Conservation (phyloP, 2,113 vertebrate species). For the Phylloscopus whistleri region DNA sequence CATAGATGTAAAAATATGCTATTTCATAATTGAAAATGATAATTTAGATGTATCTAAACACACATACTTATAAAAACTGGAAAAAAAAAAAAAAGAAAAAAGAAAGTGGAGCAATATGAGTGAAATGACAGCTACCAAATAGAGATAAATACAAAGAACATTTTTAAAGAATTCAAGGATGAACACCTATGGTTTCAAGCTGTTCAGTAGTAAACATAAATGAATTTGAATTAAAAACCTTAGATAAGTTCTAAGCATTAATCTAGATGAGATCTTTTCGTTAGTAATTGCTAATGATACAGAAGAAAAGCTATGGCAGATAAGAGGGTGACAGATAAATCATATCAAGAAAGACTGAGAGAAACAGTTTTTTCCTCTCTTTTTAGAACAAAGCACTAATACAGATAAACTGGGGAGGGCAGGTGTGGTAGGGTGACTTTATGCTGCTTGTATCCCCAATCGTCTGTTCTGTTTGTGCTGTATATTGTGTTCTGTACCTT, state of each 20-base stretch:
- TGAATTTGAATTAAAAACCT: neutral
- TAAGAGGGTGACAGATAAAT: neutral
- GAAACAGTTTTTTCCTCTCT: neutral
- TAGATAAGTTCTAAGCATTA: neutral
- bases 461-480: no score
- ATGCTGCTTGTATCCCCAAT: no score
- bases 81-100: neutral
- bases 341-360: neutral
- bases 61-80: neutral
- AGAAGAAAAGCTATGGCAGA: neutral
- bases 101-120: neutral
- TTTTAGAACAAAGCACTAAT: neutral
- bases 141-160: neutral
- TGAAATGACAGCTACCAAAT: neutral
- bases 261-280: neutral
- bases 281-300: neutral
- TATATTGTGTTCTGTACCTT: no score
- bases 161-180: neutral
- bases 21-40: neutral
- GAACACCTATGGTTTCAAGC: neutral
- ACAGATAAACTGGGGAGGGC: neutral
- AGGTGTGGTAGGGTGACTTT: no score
- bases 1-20: neutral
- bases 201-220: neutral
- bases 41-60: neutral